Evolutionary conservation across 1,140 invertebrate species (phyloP).

Genomic region (Platyscapa corneri): DNA sequence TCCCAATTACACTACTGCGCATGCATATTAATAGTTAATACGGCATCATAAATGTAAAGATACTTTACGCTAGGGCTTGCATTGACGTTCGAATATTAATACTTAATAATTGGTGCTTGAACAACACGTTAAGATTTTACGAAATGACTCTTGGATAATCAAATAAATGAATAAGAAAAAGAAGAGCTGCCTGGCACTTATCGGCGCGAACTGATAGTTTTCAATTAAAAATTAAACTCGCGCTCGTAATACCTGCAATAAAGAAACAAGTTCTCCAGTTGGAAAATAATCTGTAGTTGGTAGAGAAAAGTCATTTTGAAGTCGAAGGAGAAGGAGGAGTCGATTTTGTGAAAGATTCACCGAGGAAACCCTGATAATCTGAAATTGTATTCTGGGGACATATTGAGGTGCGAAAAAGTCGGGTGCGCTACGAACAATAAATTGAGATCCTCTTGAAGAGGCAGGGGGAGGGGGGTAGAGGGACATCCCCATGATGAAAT

Average conservation of each 20-base stretch:
- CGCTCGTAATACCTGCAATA: neutral
- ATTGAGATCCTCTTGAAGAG: slow-evolving; percentile 21
- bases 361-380: slow-evolving; percentile 13
- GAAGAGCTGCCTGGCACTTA: too few species aligned
- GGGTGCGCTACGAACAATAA: slow-evolving; percentile 23
- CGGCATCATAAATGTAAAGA: neutral
- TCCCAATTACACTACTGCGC: neutral
- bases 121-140: too few species aligned
- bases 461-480: neutral
- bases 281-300: neutral
- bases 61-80: too few species aligned
- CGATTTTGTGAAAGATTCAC: slow-evolving; percentile 17
- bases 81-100: too few species aligned
- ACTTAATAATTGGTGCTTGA: too few species aligned
- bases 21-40: neutral
- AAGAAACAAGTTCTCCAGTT: neutral
- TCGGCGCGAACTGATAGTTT: too few species aligned
- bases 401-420: slow-evolving; percentile 31
- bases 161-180: too few species aligned
- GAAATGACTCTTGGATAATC: too few species aligned
- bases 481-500: slow-evolving; percentile 35
- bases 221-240: neutral
- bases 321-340: slow-evolving; percentile 35
- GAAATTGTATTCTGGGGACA: slow-evolving; percentile 48
- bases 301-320: neutral